Conservation (phyloP, 2,113 vertebrate species). For the Hipposideros armiger region DNA sequence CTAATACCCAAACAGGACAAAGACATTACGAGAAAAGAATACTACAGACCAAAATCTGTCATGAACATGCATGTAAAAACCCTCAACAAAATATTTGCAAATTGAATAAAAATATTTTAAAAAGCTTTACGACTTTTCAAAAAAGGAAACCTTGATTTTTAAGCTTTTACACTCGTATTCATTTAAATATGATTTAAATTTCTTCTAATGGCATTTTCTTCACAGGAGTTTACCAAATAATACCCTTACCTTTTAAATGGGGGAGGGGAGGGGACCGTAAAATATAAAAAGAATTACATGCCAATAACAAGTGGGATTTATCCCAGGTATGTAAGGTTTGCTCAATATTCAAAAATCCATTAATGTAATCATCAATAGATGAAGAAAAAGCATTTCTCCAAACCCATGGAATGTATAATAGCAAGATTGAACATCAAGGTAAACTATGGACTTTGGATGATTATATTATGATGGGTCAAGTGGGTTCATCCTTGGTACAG, state of each 20-base stretch:
- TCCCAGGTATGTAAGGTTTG: not conserved
- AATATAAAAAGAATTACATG: not conserved
- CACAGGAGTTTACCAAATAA: not conserved
- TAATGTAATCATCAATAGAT: not conserved
- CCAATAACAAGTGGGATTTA: not conserved
- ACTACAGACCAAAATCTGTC: not conserved
- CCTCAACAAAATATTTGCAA: not conserved
- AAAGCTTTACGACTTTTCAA: not conserved
- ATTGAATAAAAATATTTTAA: not conserved
- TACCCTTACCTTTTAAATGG: not conserved
- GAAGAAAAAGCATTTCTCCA: not conserved
- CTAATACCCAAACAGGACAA: not conserved
- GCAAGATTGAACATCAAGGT: not conserved
- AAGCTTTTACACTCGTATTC: not conserved
- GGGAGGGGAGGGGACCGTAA: no score
- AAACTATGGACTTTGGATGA: not conserved
- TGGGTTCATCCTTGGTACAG: not conserved
- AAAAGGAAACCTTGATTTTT: not conserved
- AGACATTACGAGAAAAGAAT: not conserved
- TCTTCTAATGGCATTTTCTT: not conserved
- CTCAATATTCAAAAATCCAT: not conserved
- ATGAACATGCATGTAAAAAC: not conserved
- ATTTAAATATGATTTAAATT: not conserved
- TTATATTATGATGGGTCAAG: not conserved
- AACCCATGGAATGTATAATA: not conserved